These are phyloP conservation scores for Barypeithes pellucidus DNA, from an alignment of 2,888 invertebrate species.

Conservation along the genomic window DNA sequence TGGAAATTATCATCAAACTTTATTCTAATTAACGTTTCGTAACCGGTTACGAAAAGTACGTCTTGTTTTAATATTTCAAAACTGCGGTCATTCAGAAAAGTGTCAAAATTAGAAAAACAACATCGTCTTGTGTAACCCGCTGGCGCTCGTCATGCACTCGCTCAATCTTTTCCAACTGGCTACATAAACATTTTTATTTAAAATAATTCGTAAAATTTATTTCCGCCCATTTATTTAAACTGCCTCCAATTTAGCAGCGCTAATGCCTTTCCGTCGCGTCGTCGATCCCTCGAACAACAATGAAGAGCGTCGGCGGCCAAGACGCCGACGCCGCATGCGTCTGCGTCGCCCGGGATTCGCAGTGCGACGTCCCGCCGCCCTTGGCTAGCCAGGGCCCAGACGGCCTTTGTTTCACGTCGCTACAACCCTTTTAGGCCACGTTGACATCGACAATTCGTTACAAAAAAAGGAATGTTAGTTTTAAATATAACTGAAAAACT, in stretches of 20 bases:
- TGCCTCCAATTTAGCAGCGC: not conserved
- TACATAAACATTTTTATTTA: not conserved
- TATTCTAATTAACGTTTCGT: too few relatives aligned
- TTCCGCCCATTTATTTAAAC: not conserved
- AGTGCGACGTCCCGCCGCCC: conserved; percentile 29
- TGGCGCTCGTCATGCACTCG: too few relatives aligned
- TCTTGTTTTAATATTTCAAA: too few relatives aligned
- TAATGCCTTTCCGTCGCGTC: conserved; percentile 9
- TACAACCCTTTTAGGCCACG: conserved; percentile 1
- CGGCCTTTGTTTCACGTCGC: conserved; percentile 21
- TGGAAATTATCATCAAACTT: too few relatives aligned
- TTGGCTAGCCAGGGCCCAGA: conserved; percentile 33
- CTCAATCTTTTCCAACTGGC: too few relatives aligned
- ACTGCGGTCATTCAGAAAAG: too few relatives aligned
- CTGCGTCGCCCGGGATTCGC: conserved; percentile 28
- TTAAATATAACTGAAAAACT: too few relatives aligned
- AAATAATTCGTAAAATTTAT: not conserved
- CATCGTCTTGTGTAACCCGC: too few relatives aligned
- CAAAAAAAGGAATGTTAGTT: not conserved
- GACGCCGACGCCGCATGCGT: conserved; percentile 16
- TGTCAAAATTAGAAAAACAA: too few relatives aligned
- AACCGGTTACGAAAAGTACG: too few relatives aligned
- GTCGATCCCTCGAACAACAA: conserved; percentile 10
- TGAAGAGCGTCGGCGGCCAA: conserved; percentile 7
- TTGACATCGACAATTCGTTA: conserved; percentile 7